Base-by-base conservation (phyloP, 2,888 invertebrate genomes). In the Apamea epomidion region DNA sequence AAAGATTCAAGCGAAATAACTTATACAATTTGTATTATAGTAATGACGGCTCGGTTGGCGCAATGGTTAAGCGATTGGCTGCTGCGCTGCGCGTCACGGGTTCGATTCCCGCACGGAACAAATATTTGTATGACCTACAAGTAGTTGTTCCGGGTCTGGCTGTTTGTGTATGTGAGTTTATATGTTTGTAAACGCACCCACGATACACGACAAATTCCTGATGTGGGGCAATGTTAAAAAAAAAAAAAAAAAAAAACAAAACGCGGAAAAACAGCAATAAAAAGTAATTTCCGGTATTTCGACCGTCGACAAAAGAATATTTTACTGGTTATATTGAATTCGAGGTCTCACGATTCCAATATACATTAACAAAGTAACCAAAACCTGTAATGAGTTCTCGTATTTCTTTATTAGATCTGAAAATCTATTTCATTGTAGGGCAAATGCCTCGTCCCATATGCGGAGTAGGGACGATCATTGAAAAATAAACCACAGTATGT, bases 291-390 rank as follows among this genome's bases (percentile, higher is more conserved):
- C 16, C 25, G 32, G 2, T 32, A 54, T 32, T 25, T 32, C 32
- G 25, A 71, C 25, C 3, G 3, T 42, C 67, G 0, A 67, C 25
- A 71, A 51, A 25, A 32, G 0, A 54, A 51, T 25, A 70, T 29
- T 70, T 21, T 12, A 48, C 48, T 69, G 29, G 8, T 14, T 21
- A 32, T 25, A 29, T 51, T 21, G 10, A 71, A 71, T 71, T 32
- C 29, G 4, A 70, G 29, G 3, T 29, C 48, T 70, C 37, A 37
- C 25, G 37, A 72, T 54, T 58, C 58, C 37, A 16, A 79, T 69
- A 76, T 71, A 68, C 76, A 81, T 81, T 68, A 58, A 62, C 18
- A 25, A 73, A 78, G 32, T 29, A 68, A 69, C n/a, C 68, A 67
- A 42, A 18, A 70, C 42, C 10, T 42, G 32, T 29, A 62, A 54